Percentiles rank a stretch among this genome's conserved stretches.
These are phyloP conservation scores for Chloroclystis v-ata DNA, from an alignment of 2,888 invertebrate genomes.

Conservation along the genomic window DNA sequence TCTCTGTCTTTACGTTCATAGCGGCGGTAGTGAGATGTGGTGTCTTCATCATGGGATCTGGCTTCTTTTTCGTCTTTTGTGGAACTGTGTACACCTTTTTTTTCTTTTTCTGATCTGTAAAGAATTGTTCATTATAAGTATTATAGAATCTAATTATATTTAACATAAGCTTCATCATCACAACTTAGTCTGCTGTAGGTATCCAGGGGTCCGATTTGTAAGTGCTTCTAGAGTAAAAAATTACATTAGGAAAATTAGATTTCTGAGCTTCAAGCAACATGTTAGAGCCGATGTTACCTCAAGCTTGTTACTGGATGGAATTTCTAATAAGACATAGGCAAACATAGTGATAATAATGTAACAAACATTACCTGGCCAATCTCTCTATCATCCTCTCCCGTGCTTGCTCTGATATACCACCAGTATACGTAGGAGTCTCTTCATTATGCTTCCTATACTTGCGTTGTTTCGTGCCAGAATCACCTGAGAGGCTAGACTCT, in stretches of 20 bases:
- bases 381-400: conserved; percentile 84
- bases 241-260: too few relatives aligned
- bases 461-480: conserved; percentile 57
- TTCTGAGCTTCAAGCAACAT: too few relatives aligned
- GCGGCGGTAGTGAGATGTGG: conserved; percentile 53
- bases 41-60: conserved; percentile 58
- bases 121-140: not conserved
- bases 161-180: not conserved
- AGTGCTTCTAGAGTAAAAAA: too few relatives aligned
- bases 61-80: conserved; percentile 78
- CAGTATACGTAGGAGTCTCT: conserved; percentile 96
- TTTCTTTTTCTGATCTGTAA: conserved; percentile 71
- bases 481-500: conserved; percentile 36
- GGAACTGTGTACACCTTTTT: conserved; percentile 84
- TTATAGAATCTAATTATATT: not conserved
- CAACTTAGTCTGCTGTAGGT: too few relatives aligned
- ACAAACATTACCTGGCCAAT: conserved; percentile 69
- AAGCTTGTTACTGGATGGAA: too few relatives aligned
- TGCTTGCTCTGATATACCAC: conserved; percentile 91
- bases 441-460: conserved; percentile 88
- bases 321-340: too few relatives aligned
- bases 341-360: too few relatives aligned
- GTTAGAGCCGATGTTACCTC: too few relatives aligned
- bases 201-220: too few relatives aligned
- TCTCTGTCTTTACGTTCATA: conserved; percentile 50